These are phyloP conservation scores for Aphrocallistes beatrix DNA, from an alignment of 37 sponge, comb jelly and placozoan genomes.

Conservation along the genomic window DNA sequence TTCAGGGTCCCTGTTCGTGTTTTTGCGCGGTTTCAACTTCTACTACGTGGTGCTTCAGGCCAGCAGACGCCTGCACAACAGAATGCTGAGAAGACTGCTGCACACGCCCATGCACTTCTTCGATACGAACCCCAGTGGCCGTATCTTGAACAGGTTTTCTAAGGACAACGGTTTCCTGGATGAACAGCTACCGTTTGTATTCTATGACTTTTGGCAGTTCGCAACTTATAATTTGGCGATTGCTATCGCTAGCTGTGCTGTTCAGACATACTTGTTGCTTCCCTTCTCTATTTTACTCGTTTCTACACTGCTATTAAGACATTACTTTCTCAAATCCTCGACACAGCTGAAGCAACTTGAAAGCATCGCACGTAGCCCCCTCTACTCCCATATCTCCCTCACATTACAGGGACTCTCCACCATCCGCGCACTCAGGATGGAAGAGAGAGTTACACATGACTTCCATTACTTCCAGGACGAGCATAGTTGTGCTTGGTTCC, in stretches of 20 bases:
- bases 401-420: slow-evolving; percentile 25
- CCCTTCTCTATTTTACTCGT: slow-evolving; percentile 19
- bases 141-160: slow-evolving; percentile 36
- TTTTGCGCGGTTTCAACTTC: background rate
- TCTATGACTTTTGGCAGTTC: slow-evolving; percentile 19
- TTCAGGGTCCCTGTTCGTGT: background rate
- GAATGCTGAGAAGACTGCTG: background rate
- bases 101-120: slow-evolving; percentile 24
- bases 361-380: slow-evolving; percentile 34
- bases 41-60: background rate
- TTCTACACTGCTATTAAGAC: slow-evolving; percentile 1
- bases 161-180: slow-evolving; percentile 38
- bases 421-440: slow-evolving; percentile 34
- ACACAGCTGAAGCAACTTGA: slow-evolving; percentile 42
- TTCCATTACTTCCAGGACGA: slow-evolving; percentile 1
- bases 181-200: slow-evolving; percentile 21
- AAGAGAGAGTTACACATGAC: slow-evolving; percentile 19
- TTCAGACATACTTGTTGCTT: slow-evolving; percentile 17
- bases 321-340: slow-evolving; percentile 34
- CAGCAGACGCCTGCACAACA: background rate
- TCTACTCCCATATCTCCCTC: slow-evolving; percentile 14
- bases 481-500: background rate
- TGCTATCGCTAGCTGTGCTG: slow-evolving; percentile 18
- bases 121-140: slow-evolving; percentile 34
- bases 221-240: slow-evolving; percentile 15